These are phyloP conservation scores for Platycheirus rosarum DNA, from an alignment of 2,888 invertebrate genomes.

Conservation along the genomic window DNA sequence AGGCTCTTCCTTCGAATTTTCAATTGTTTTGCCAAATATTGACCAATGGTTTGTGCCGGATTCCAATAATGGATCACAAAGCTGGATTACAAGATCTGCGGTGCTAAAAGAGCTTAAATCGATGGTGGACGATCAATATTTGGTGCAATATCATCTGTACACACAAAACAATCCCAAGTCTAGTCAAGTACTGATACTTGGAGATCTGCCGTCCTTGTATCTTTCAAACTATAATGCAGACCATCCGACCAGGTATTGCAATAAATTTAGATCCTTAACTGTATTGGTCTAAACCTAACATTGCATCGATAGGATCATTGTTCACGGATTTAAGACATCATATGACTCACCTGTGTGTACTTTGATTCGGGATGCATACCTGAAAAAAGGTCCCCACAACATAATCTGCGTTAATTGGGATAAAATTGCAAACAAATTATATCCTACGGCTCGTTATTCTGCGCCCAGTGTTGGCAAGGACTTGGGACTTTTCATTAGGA, in stretches of 20 bases:
- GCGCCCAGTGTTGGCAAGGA: slow-evolving; percentile 75
- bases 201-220: background rate
- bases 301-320: background rate
- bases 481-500: slow-evolving; percentile 78
- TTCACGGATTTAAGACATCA: background rate
- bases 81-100: no score
- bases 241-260: slow-evolving; percentile 2
- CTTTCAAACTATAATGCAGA: background rate
- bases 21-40: no score
- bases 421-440: background rate
- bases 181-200: background rate
- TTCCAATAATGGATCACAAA: no score
- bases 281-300: background rate
- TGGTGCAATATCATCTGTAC: slow-evolving; percentile 1
- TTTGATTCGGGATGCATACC: background rate
- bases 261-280: background rate
- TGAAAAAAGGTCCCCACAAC: slow-evolving; percentile 1
- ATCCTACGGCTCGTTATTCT: background rate
- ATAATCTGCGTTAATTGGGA: slow-evolving; percentile 12
- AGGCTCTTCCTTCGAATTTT: no score
- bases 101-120: no score
- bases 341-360: background rate
- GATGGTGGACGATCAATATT: background rate
- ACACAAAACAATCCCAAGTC: slow-evolving; percentile 1
- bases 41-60: no score